Evolutionary conservation across 2,113 vertebrate genomes (phyloP), one percentile per base, ranked within the genome.

Genomic region (Pygoscelis adeliae): DNA sequence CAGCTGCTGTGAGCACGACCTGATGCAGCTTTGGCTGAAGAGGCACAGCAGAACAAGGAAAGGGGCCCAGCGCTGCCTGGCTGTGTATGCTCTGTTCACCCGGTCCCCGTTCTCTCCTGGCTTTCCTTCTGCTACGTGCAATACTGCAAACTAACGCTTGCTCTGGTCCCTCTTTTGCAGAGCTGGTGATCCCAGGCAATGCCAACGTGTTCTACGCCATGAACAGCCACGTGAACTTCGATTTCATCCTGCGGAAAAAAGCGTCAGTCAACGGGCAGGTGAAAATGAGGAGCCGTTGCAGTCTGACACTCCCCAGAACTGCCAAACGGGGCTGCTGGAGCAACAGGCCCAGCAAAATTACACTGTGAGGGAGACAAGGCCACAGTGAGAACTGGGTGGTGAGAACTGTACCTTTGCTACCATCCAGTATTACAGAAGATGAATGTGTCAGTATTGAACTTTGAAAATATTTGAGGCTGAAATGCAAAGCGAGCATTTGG

Each of bases 141-240:
- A 0, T 8, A 8, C 40, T 44, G 22, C 23, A 9, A 18, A 30
- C 8, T 67, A 83, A 72, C 11, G 0, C n/a, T 53, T 50, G 44
- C 49, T 61, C 26, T 58, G 44, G 20, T 36, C 59, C 34, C 42
- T 53, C 22, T 85, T 16, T 85, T 92, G n/a, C 97, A 99, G 99
- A 99, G 92, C 98, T 99, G 30, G 98, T 99, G 91, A 99, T 99
- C 85, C 99, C 99, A 4, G 98, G 98, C 56, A 99, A 99, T 0
- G 99, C 99, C 71, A 99, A 99, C 1, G 99, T 99, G 44, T 99
- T 99, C 80, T 99, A 99, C 2, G 99, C 99, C 97, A 99, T 99
- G 99, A 99, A 99, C 98, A 99, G 98, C 92, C 98, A 98, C 0
- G 99, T 98, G 6, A 99, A 99, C 97, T 99, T 99, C 3, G 97